Conservation (phyloP, 2,888 invertebrate species). For the Euplagia quadripunctaria region DNA sequence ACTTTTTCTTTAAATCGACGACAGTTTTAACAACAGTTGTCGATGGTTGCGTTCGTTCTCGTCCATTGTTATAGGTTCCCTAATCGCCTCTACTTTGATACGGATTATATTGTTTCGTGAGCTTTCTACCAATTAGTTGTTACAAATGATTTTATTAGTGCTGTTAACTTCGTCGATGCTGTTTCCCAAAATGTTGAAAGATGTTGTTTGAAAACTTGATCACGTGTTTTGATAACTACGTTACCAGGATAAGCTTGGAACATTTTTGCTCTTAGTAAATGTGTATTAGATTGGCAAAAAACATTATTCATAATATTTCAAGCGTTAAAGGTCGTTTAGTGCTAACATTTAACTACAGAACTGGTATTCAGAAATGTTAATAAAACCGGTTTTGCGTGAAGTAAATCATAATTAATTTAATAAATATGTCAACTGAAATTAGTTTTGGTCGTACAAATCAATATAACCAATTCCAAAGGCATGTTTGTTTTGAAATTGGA, state of each 20-base stretch:
- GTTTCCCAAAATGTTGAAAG: slow-evolving; percentile 36
- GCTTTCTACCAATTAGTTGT: slow-evolving; percentile 39
- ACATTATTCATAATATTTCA: background rate
- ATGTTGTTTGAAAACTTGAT: slow-evolving; percentile 36
- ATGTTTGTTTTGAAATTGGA: slow-evolving; percentile 65
- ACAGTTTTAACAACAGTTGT: slow-evolving; percentile 6
- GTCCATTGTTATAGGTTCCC: slow-evolving; percentile 9
- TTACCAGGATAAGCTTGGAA: slow-evolving; percentile 13
- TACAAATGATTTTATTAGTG: slow-evolving; percentile 43
- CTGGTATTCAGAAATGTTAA: background rate
- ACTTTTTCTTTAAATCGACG: slow-evolving; percentile 1
- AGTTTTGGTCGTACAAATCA: slow-evolving; percentile 50
- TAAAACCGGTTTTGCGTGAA: slow-evolving; percentile 16
- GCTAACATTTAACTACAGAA: background rate
- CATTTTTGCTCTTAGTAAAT: slow-evolving; percentile 13
- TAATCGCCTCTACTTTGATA: slow-evolving; percentile 17
- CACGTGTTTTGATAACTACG: slow-evolving; percentile 29
- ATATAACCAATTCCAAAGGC: slow-evolving; percentile 54
- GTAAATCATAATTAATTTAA: slow-evolving; percentile 16
- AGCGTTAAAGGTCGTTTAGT: background rate
- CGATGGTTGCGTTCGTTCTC: slow-evolving; percentile 13
- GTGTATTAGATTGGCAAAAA: background rate
- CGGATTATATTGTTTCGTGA: slow-evolving; percentile 26
- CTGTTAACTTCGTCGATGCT: slow-evolving; percentile 40
- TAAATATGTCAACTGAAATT: slow-evolving; percentile 19